These are phyloP conservation scores for Peromyscus maniculatus DNA, from an alignment of 2,113 vertebrate species.

Conservation along the genomic window DNA sequence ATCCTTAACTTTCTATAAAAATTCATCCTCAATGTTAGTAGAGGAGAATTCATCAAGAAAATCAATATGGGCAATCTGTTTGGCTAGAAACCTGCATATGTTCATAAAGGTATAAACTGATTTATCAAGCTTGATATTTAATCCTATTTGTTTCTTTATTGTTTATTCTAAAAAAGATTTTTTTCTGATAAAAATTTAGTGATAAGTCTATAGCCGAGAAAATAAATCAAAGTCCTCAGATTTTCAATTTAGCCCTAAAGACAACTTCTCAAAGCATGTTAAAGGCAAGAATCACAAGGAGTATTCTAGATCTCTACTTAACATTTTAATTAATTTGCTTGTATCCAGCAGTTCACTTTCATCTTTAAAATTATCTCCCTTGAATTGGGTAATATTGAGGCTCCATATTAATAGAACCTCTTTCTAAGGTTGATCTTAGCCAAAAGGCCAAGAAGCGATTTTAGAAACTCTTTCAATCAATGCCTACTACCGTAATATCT, in stretches of 20 bases:
- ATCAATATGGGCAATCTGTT: not conserved
- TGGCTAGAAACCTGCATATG: not conserved
- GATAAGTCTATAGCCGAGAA: not conserved
- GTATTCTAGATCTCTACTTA: not conserved
- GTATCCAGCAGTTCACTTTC: constrained; percentile 25
- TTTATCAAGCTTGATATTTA: not conserved
- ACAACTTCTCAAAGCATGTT: constrained; percentile 50
- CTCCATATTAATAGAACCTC: not conserved
- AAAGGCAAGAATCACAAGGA: not conserved
- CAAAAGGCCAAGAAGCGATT: not conserved
- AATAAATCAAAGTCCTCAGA: constrained; percentile 31
- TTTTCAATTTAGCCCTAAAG: constrained; percentile 15
- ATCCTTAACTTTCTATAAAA: not conserved
- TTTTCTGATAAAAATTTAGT: constrained; percentile 33
- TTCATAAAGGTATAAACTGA: not conserved
- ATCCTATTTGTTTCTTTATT: constrained; percentile 9
- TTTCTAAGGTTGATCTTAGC: not conserved
- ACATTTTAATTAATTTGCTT: constrained; percentile 8
- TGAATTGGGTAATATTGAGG: not conserved
- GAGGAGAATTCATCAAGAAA: not conserved
- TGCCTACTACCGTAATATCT: not conserved
- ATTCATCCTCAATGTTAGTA: not conserved
- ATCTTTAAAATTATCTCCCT: constrained; percentile 18
- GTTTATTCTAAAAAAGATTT: not conserved
- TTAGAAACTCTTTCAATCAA: not conserved